Evolutionary conservation across 2,113 vertebrate genomes (phyloP).

Genomic region (Apteryx owenii): DNA sequence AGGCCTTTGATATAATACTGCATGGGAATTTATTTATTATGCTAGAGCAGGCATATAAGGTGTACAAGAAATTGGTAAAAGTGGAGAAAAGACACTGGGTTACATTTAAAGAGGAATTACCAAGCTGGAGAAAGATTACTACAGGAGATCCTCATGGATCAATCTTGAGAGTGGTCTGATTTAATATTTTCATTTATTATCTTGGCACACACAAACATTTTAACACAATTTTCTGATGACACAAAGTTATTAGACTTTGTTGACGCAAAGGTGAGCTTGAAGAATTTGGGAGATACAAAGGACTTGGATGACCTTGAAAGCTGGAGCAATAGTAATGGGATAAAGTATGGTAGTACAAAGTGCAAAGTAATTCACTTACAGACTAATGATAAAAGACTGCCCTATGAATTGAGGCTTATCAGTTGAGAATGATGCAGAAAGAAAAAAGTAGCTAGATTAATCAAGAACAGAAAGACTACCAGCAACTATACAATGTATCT

Average conservation of each 20-base stretch:
- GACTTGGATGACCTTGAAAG: neutral
- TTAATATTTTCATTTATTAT: neutral
- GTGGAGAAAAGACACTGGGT: neutral
- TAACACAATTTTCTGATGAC: neutral
- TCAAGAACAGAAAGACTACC: neutral
- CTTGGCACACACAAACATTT: neutral
- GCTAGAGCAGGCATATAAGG: neutral
- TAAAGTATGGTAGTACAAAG: neutral
- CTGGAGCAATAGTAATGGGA: neutral
- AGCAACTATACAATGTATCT: neutral
- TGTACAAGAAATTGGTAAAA: neutral
- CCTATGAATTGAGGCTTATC: neutral
- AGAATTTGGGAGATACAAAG: neutral
- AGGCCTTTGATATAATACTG: neutral
- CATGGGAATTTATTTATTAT: neutral
- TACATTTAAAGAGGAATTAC: neutral
- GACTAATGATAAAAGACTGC: neutral
- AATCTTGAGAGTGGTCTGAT: neutral
- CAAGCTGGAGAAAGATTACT: neutral
- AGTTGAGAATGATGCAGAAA: neutral
- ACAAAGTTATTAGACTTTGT: neutral
- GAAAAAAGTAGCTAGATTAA: neutral
- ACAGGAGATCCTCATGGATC: neutral
- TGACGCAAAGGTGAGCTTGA: neutral
- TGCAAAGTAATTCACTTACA: neutral